phyloP scores from a whole-genome alignment of 2,113 vertebrate species.

The Bungarus multicinctus region DNA sequence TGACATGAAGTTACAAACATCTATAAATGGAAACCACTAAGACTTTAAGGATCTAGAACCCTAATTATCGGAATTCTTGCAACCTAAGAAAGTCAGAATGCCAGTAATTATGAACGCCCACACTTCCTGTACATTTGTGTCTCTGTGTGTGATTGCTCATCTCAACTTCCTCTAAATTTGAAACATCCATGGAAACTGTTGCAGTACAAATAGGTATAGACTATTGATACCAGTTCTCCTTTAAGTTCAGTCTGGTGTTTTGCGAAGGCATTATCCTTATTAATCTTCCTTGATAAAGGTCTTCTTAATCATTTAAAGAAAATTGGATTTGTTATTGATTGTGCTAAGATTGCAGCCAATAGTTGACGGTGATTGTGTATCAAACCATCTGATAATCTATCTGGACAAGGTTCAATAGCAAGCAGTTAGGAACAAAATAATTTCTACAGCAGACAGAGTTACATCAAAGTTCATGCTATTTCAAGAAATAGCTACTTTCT shows the following conservation, averaged over 20 bases:
- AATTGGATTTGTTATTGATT: background rate
- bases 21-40: too few relatives aligned
- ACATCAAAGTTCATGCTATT: background rate
- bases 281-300: background rate
- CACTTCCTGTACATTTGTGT: background rate
- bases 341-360: background rate
- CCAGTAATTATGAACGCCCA: background rate
- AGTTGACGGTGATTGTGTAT: background rate
- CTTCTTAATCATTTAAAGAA: background rate
- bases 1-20: too few relatives aligned
- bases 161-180: background rate
- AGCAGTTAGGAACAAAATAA: background rate
- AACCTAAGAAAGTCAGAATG: background rate
- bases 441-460: background rate
- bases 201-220: background rate
- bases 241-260: background rate
- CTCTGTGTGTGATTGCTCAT: background rate
- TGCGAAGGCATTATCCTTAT: background rate
- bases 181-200: background rate
- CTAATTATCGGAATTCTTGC: background rate
- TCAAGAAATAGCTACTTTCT: background rate
- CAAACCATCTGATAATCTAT: background rate
- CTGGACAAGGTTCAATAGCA: background rate
- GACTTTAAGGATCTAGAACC: background rate
- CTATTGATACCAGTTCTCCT: background rate